Base-by-base conservation (phyloP, 2,888 invertebrate genomes). In the Electrophaes corylata region DNA sequence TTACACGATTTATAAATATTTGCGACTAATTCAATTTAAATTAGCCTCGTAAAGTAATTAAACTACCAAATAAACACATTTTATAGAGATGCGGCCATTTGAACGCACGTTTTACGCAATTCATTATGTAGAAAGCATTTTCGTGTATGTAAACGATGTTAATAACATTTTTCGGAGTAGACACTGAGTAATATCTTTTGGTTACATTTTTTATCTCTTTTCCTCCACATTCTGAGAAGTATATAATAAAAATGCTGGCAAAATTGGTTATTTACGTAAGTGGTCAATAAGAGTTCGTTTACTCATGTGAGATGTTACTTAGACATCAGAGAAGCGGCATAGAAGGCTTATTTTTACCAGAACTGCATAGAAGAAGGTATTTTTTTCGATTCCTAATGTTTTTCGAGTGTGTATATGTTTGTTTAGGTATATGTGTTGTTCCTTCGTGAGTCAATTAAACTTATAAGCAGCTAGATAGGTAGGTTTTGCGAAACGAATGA, bases 61-160 rank as follows among this genome's bases (percentile, higher is more conserved):
- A 53, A 41, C 55, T 44, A 16, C 18, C 31, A 47, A 59, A 51
- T 43, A 37, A 51, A 29, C 26, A 12, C 46, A 54, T 50, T 37
- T 50, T 16, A 23, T 4, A 23, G 20, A 14, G 8, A 41, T 33
- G 4, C 23, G 18, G 16, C 20, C 59, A 43, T 55, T 55, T 31
- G 19, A 18, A 40, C 54, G 18, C 19, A 46, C 44, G 39, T 53
- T 45, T 55, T 46, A 55, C 41, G 46, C 45, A 40, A 47, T 57
- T 60, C 59, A 60, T 55, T 60, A 60, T 29, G 31, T 56, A 44
- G 49, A 55, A 60, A 60, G 60, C 53, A 51, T 60, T 55, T 60
- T 47, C 55, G 33, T 60, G 59, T 60, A 51, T 51, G 39, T 51
- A 50, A 43, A 37, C 23, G 14, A 39, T 20, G 31, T 43, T 12